Conservation (phyloP, 2,888 invertebrate genomes). For the Physocephala rufipes region DNA sequence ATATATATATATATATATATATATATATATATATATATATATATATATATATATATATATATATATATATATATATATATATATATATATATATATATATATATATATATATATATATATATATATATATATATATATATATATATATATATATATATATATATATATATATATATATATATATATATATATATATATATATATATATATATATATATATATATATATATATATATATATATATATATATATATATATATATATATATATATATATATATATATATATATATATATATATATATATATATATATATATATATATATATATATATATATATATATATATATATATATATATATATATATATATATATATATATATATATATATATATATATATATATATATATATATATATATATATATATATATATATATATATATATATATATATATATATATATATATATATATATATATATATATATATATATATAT, state of each 20-base stretch:
- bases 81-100: constrained; percentile 4
- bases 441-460: constrained; percentile 4
- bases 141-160: constrained; percentile 4
- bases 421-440: background rate
- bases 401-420: background rate
- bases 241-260: background rate
- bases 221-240: background rate
- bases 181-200: background rate
- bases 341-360: background rate
- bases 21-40: constrained; percentile 4
- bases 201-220: constrained; percentile 4
- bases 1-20: background rate
- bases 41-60: background rate
- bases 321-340: constrained; percentile 4
- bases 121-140: background rate
- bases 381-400: constrained; percentile 4
- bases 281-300: background rate
- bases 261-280: constrained; percentile 4
- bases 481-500: background rate
- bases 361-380: background rate
- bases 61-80: background rate
- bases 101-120: background rate
- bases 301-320: background rate
- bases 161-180: background rate
- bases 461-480: background rate